Base-by-base conservation (phyloP, 2,113 vertebrate species). In the Bos indicus region DNA sequence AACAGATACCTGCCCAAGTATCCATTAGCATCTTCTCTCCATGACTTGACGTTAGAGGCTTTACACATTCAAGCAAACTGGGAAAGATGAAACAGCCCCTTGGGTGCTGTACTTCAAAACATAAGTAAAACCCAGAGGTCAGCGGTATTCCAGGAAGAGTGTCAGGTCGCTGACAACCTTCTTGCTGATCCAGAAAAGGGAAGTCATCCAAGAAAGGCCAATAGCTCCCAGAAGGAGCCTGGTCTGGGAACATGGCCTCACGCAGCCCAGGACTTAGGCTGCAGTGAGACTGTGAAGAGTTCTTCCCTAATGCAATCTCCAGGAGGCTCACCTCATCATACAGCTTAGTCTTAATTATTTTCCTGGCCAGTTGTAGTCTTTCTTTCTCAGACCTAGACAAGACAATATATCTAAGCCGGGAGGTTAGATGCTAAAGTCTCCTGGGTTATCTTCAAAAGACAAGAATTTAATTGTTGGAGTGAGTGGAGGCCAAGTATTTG, bases 41-140 rank as follows among this genome's bases (percentile, higher is more conserved):
- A 57, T 54, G 64, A 36, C 2, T 26, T 2, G 40, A 48, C 2
- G 5, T 26, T 46, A 54, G 28, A 56, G 25, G 62, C 28, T 57
- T 52, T 85, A 60, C 51, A 57, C 33, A 94, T 92, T 71, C 67
- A 78, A 88, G 56, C 19, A 93, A 86, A 91, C 4, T n/a, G 48
- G 40, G 12, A 33, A 60, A 40, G 19, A 81, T 4, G 3, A 48
- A 60, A 51, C 48, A 81, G 74, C 30, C n/a, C 91, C 54, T 56
- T 25, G 56, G 89, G 33, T 74, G 40, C 46, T 62, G 16, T 36
- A 48, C 57, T 83, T 85, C 14, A 52, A 88, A 84, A 96, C 43
- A 82, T 46, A 97, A 93, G 82, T 33, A 96, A 71, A 94, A n/a
- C 3, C 7, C 5, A 48, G 48, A 48, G 62, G 62, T 97, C 96